These are phyloP conservation scores for Cisticola juncidis DNA, from an alignment of 2,113 vertebrate species.

Conservation along the genomic window DNA sequence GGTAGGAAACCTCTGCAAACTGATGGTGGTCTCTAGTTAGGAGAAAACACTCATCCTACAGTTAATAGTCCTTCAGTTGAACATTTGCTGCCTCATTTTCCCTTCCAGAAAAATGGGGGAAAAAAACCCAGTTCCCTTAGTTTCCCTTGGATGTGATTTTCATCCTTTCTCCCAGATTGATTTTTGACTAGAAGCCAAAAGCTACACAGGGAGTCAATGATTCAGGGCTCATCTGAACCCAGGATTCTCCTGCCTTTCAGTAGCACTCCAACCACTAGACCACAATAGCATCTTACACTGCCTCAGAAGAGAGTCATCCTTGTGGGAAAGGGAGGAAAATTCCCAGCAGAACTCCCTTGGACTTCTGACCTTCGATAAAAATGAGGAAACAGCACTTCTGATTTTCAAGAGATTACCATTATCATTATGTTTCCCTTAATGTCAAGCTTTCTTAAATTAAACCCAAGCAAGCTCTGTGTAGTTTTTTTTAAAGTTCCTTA, in stretches of 20 bases:
- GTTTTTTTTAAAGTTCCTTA: background rate
- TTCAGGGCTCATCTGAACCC: slow-evolving; percentile 31
- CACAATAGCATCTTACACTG: background rate
- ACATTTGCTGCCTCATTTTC: background rate
- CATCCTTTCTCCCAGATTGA: slow-evolving; percentile 28
- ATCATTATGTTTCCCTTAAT: slow-evolving; percentile 17
- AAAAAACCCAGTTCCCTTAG: background rate
- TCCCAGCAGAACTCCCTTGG: slow-evolving; percentile 63
- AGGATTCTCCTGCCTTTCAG: background rate
- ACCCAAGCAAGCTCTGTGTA: background rate
- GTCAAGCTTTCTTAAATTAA: background rate
- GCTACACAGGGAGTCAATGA: background rate
- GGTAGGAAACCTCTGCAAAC: background rate
- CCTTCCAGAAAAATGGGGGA: background rate
- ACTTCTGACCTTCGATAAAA: slow-evolving; percentile 52
- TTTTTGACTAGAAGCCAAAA: slow-evolving; percentile 41
- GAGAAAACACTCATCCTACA: background rate
- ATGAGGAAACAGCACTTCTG: slow-evolving; percentile 41
- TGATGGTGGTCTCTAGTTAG: background rate
- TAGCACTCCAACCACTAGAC: background rate
- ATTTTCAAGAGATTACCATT: slow-evolving; percentile 47
- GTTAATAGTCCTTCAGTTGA: background rate
- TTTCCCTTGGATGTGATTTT: background rate
- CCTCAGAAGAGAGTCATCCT: background rate
- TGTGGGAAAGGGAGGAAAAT: slow-evolving; percentile 63